phyloP scores from a whole-genome alignment of 2,113 vertebrate species.

The Cyphomyrus plagiostoma region DNA sequence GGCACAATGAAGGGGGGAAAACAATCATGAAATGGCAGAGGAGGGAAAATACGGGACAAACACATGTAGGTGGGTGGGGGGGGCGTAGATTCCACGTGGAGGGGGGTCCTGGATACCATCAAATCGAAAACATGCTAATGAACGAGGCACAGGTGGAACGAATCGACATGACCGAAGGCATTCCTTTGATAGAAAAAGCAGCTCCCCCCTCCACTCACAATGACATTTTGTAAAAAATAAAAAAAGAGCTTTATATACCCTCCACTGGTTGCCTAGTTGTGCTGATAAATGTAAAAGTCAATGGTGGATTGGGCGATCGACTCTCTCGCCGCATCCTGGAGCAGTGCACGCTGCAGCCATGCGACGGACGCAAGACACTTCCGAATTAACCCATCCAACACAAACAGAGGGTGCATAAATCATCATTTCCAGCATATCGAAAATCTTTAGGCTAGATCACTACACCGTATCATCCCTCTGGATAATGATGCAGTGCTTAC shows the following conservation, averaged over 20 bases:
- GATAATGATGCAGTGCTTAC: conserved; percentile 20
- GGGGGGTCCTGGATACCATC: neutral
- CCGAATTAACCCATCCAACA: neutral
- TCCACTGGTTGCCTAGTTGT: neutral
- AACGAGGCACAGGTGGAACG: neutral
- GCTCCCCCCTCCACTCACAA: neutral
- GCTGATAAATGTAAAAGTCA: conserved; percentile 3
- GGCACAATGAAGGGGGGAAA: neutral
- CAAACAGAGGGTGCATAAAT: neutral
- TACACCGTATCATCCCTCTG: conserved; percentile 8
- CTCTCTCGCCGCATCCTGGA: neutral
- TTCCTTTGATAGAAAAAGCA: neutral
- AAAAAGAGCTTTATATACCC: neutral
- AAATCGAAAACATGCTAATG: neutral
- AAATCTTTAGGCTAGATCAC: neutral
- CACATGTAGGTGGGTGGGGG: neutral
- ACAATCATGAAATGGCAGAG: neutral
- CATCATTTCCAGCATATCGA: neutral
- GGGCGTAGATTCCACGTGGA: neutral
- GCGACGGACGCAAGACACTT: neutral
- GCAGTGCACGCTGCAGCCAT: neutral
- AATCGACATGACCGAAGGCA: neutral
- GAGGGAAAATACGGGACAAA: neutral
- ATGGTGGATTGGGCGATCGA: neutral
- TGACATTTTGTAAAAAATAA: neutral